These are phyloP conservation scores for Eupithecia pulchellata DNA, from an alignment of 2,888 invertebrate species.

Conservation along the genomic window DNA sequence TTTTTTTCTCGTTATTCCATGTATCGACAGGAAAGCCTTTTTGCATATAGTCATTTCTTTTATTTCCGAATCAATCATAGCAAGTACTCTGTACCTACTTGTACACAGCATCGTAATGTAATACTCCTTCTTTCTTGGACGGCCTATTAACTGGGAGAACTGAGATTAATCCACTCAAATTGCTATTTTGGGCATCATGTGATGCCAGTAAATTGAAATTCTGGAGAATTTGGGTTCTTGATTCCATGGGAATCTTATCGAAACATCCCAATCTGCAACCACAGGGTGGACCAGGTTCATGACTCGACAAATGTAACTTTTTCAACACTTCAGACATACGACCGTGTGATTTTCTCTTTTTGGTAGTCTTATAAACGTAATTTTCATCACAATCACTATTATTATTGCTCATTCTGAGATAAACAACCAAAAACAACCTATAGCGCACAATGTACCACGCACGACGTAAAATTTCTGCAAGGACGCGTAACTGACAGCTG, in stretches of 20 bases:
- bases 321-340: constrained; percentile 32
- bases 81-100: too few relatives aligned
- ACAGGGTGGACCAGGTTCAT: constrained; percentile 15
- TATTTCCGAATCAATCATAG: constrained; percentile 14
- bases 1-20: too few relatives aligned
- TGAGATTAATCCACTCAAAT: constrained; percentile 31
- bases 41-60: constrained; percentile 12
- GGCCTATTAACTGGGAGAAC: constrained; percentile 31
- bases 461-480: constrained; percentile 1
- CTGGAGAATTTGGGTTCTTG: constrained; percentile 13
- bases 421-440: too few relatives aligned
- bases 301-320: constrained; percentile 33
- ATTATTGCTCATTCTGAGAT: constrained; percentile 8
- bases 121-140: constrained; percentile 21
- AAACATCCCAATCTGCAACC: constrained; percentile 25
- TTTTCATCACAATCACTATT: constrained; percentile 34
- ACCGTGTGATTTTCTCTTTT: constrained; percentile 32
- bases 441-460: too few relatives aligned
- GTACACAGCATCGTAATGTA: constrained; percentile 25
- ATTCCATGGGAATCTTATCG: constrained; percentile 13
- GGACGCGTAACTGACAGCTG: too few relatives aligned
- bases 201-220: constrained; percentile 31
- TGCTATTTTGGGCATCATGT: constrained; percentile 31
- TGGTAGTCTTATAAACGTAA: constrained; percentile 29
- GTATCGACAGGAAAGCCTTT: too few relatives aligned